phyloP scores from a whole-genome alignment of 2,797 vertebrate species.

The Sebastes goodei region DNA sequence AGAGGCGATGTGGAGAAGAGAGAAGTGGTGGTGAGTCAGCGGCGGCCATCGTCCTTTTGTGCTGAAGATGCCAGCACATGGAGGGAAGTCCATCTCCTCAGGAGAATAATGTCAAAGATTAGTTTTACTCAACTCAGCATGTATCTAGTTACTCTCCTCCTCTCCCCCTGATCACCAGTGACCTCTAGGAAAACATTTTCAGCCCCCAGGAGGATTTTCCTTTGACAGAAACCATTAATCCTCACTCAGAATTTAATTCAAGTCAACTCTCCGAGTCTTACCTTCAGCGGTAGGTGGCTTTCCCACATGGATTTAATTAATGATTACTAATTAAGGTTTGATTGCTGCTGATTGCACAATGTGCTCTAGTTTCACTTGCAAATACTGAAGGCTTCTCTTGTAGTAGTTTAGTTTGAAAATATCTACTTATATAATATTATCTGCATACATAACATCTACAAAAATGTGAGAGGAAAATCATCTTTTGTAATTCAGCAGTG shows the following conservation, averaged over 20 bases:
- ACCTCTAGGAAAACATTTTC: constrained; percentile 47
- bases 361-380: not conserved
- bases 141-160: not conserved
- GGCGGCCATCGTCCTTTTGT: not conserved
- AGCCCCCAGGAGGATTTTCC: constrained; percentile 27
- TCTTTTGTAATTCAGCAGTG: not conserved
- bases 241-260: constrained; percentile 30
- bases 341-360: constrained; percentile 16
- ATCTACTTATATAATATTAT: not conserved
- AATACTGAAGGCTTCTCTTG: not conserved
- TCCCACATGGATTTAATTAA: constrained; percentile 31
- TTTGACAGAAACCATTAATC: constrained; percentile 58
- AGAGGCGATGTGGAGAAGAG: not conserved
- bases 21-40: not conserved
- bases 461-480: not conserved
- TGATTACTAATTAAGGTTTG: constrained; percentile 32
- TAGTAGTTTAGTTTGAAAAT: not conserved
- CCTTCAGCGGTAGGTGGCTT: constrained; percentile 25
- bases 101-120: constrained; percentile 2
- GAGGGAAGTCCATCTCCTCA: not conserved
- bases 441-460: not conserved
- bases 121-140: constrained; percentile 13
- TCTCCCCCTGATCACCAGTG: constrained; percentile 31
- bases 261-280: constrained; percentile 12
- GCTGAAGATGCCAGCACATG: not conserved